These are phyloP conservation scores for Rallus crepitans DNA, from an alignment of 2,797 vertebrate genomes.

Conservation along the genomic window DNA sequence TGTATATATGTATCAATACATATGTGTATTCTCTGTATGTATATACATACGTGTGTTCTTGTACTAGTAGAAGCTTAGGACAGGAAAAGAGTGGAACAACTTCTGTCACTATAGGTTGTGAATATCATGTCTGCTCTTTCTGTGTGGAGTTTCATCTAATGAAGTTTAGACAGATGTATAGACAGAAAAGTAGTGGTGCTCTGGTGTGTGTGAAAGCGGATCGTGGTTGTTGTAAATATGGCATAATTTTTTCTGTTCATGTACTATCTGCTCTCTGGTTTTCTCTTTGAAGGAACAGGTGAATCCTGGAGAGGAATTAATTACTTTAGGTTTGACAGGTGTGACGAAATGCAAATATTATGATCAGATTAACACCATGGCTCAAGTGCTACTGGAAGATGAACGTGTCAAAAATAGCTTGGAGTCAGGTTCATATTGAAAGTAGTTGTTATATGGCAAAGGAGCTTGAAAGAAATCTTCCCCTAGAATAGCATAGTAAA, in stretches of 20 bases:
- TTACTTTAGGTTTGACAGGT: conserved; percentile 61
- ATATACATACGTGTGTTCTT: not conserved
- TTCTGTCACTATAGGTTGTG: not conserved
- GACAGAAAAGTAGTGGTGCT: not conserved
- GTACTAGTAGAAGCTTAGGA: not conserved
- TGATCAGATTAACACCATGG: conserved; percentile 49
- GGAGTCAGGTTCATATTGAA: conserved; percentile 25
- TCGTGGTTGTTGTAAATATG: conserved; percentile 5
- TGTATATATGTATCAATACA: too few relatives aligned
- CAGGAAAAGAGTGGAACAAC: not conserved
- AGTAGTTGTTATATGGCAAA: not conserved
- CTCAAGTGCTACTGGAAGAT: not conserved
- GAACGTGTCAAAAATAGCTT: conserved; percentile 9
- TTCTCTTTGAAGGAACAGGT: conserved; percentile 23
- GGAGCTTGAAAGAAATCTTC: conserved; percentile 1
- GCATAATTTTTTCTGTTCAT: not conserved
- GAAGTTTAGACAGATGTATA: not conserved
- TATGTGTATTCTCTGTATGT: not conserved
- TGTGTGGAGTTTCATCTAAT: not conserved
- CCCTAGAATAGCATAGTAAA: not conserved
- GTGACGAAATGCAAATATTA: conserved; percentile 67
- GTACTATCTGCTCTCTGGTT: not conserved
- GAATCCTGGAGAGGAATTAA: conserved; percentile 19
- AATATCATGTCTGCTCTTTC: not conserved
- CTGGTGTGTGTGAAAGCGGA: not conserved